A percentile compares a stretch with the other conserved stretches of the same genome.
phyloP scores from a whole-genome alignment of 2,113 vertebrate genomes.

The Alectura lathami region DNA sequence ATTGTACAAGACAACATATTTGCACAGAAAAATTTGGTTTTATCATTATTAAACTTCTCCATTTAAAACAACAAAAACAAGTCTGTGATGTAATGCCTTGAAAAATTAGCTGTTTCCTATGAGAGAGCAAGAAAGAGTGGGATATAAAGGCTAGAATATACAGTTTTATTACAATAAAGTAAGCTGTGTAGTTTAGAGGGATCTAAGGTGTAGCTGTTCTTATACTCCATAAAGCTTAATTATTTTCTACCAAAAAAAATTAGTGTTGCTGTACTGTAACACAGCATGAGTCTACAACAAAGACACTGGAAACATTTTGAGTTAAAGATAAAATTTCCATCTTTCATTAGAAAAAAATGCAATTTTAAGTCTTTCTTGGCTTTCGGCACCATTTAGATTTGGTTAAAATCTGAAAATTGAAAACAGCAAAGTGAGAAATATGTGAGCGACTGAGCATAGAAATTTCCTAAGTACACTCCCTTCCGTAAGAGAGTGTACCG shows the following conservation, averaged over 20 bases:
- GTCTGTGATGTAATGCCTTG: neutral
- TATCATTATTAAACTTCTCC: neutral
- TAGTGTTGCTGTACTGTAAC: neutral
- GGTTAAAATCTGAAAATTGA: too few relatives aligned
- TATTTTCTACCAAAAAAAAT: neutral
- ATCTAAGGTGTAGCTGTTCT: neutral
- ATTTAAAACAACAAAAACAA: neutral
- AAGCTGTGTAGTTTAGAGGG: neutral
- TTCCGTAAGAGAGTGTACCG: neutral
- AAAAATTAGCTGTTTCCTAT: neutral
- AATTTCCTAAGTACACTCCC: neutral
- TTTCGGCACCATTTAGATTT: neutral
- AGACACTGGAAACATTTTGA: neutral
- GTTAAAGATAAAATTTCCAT: neutral
- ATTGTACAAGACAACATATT: neutral
- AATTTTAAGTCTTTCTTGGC: neutral
- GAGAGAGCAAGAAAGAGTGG: constrained; percentile 4
- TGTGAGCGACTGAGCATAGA: neutral
- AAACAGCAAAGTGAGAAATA: neutral
- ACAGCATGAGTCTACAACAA: neutral
- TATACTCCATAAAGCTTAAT: neutral
- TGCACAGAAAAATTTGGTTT: neutral
- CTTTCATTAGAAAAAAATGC: neutral
- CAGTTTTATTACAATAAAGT: neutral
- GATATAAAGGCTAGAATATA: neutral